phyloP scores from a whole-genome alignment of 2,888 invertebrate species.

The Ormia ochracea region DNA sequence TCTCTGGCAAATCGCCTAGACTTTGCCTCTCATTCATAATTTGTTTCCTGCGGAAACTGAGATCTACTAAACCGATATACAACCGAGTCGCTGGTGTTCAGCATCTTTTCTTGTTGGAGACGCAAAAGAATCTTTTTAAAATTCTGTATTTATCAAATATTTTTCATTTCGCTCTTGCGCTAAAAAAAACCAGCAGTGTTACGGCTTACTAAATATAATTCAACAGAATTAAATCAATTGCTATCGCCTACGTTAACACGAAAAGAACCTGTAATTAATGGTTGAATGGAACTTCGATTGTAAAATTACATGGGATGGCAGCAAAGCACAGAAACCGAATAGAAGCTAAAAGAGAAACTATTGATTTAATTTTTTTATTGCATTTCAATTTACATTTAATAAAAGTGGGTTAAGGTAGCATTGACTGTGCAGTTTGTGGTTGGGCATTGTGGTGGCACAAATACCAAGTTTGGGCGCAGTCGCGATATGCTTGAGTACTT shows the following conservation, averaged over 20 bases:
- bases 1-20: no score
- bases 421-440: conserved; percentile 25
- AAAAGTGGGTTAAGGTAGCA: conserved; percentile 69
- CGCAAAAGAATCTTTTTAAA: no score
- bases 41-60: no score
- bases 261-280: conserved; percentile 46
- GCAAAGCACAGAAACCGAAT: conserved; percentile 16
- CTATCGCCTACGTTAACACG: conserved; percentile 18
- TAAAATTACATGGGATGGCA: conserved; percentile 10
- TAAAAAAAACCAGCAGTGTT: background rate
- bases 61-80: no score
- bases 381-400: conserved; percentile 27
- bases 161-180: background rate
- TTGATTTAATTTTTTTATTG: background rate
- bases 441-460: conserved; percentile 23
- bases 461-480: conserved; percentile 60
- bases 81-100: no score
- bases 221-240: background rate
- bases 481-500: background rate
- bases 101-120: no score
- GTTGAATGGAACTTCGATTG: conserved; percentile 46
- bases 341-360: conserved; percentile 41
- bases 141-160: background rate
- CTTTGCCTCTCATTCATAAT: no score
- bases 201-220: background rate